Base-by-base conservation (phyloP, 2,888 invertebrate genomes). In the Linyphia triangularis region DNA sequence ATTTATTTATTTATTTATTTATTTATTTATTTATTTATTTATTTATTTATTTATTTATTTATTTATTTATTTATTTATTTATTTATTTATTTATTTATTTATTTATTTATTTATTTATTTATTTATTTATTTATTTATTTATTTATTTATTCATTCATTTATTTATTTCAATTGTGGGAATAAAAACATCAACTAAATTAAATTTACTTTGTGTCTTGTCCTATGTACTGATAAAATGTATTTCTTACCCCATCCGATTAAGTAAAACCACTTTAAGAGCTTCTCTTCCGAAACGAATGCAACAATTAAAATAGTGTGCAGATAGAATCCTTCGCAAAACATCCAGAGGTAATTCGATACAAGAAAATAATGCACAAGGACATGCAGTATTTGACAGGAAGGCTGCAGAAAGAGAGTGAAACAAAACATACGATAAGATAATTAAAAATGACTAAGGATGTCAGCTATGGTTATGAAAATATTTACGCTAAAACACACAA, bases 331-430 rank as follows among this genome's bases (percentile, higher is more conserved):
- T 93, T 98, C 98, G 93, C 97, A 97, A 92, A 98, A 94, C 98
- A 98, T 98, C 98, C 98, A 98, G 91, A 97, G 96, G 93, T 98
- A 98, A 93, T 97, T 98, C 91, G 97, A 96, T 89, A 98, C 94
- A 91, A 98, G 94, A 92, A 97, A 97, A 93, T 97, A 97, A 93
- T 97, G 97, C 75, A 97, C 95, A 70, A 96, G 93, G 37, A 96
- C 95, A 93, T 97, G 96, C 70, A 98, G 94, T 79, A 95, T 93
- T 91, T 96, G 96, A 93, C 98, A 98, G 94, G 96, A 95, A 16
- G 94, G 93, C 95, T 97, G 91, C 2, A 90, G 63, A 9, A 24
- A 51, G 24, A 77, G n/a, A 77, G 33, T 6, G 2, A 33, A 33
- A 61, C 33, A 19, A 28, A 28, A 51, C 10, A 26, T 7, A 4